Percentiles rank a stretch among this genome's conserved stretches.
Conservation (phyloP, 2,797 vertebrate genomes). For the Liparis tanakae region DNA sequence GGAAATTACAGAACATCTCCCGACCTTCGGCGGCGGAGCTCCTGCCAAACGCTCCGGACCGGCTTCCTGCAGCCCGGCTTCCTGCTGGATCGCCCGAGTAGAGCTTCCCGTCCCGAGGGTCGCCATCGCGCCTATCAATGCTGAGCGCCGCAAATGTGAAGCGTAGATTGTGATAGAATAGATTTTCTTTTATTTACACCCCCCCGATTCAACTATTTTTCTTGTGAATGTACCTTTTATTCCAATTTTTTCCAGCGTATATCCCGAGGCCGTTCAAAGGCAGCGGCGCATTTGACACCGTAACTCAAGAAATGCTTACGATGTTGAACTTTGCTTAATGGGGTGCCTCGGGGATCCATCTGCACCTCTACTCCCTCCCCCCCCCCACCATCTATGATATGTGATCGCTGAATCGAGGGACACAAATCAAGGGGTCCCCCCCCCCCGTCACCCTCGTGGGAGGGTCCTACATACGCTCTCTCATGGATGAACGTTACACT, state of each 20-base stretch:
- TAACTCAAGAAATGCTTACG: slow-evolving; percentile 70
- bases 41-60: slow-evolving; percentile 49
- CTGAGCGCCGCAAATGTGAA: slow-evolving; percentile 18
- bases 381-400: slow-evolving; percentile 55
- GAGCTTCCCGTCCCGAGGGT: slow-evolving; percentile 19
- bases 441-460: slow-evolving; percentile 40
- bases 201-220: slow-evolving; percentile 41
- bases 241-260: slow-evolving; percentile 11
- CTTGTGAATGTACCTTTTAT: slow-evolving; percentile 45
- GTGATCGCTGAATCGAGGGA: slow-evolving; percentile 65
- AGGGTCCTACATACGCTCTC: not conserved
- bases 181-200: slow-evolving; percentile 27
- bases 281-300: slow-evolving; percentile 64
- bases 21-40: slow-evolving; percentile 67
- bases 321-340: slow-evolving; percentile 71
- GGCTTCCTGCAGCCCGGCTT: slow-evolving; percentile 57
- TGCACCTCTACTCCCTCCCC: slow-evolving; percentile 21
- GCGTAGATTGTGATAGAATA: slow-evolving; percentile 51
- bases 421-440: slow-evolving; percentile 64
- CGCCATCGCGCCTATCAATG: slow-evolving; percentile 36
- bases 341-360: slow-evolving; percentile 74
- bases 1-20: slow-evolving; percentile 78
- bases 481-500: slow-evolving; percentile 52
- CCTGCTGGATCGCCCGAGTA: too few relatives aligned
- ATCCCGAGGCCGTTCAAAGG: slow-evolving; percentile 50